Base-by-base conservation (phyloP, 1,140 invertebrate species). In the Drosophila ananassae region DNA sequence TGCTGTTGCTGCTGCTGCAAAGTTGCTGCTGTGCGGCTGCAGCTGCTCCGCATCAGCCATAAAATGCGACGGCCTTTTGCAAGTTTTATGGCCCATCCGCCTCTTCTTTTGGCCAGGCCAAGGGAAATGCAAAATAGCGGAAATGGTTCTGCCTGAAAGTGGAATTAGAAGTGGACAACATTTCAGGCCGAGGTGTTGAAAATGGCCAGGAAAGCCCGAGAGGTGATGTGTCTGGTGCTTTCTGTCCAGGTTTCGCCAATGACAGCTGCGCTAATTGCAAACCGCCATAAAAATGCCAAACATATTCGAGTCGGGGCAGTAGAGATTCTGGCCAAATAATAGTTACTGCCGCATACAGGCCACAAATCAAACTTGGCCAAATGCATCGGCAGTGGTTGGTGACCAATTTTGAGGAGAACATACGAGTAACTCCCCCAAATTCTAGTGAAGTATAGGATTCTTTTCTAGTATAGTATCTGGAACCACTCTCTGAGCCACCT, bases 241-340 rank as follows among this genome's bases (percentile, higher is more conserved):
- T 73, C 55, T 64, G 63, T 56, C 50, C 69, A 46, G 52, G 56
- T 63, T 44, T 50, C 25, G 25, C 17, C 37, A 48, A n/a, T 84
- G 81, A 64, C 81, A 81, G 78, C 50, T 53, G 51, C 52, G 63
- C 75, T 87, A 87, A 87, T 87, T 87, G 83, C 79, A 89, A 87
- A 87, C 52, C 41, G 62, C 67, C 79, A 87, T 87, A 89, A 87
- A 87, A 89, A 79, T 73, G 72, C 51, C 60, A 53, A 71, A 89
- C 83, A 79, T 79, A 77, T 83, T 69, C 53, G 66, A 72, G 46
- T 8, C 25, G 56, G 9, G 13, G 25, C 55, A 17, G n/a, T 30
- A 58, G 53, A 44, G 50, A 58, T 52, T 51, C 52, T 69, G 21
- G 28, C 10, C 37, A 32, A 32, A 9, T 41, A 59, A 66, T 51